Evolutionary conservation across 2,888 invertebrate species (phyloP), one percentile per base, ranked within the genome.

Genomic region (Tenthredo livida): DNA sequence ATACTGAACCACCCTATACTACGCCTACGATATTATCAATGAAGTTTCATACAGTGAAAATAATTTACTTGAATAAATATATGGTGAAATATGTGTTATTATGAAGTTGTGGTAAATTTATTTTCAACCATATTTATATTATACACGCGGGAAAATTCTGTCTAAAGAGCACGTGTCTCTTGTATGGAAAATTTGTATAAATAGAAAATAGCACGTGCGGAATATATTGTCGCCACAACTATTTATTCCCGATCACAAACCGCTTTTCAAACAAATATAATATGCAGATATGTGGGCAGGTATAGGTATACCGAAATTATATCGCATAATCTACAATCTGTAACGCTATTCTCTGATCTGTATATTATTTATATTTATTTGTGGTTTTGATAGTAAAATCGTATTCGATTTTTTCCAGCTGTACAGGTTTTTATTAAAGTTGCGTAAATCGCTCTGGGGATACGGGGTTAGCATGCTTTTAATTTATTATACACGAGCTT

Each of bases 241-340:
- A 67, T 29, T 67, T 67, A 67, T 67, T 67, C 67, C 15, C 67
- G 67, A 67, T 29, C 67, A 67, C 67, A 67, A 67, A 67, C 67
- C 67, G 33, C 29, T 67, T 67, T 33, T 0, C 29, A 43, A 73
- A 40, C 43, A 43, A 43, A 43, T 43, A 21, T 43, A n/a, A 29
- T 1, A 29, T 33, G 33, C 33, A 33, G 33, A 33, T 33, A 33
- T 33, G 4, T 33, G 29, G 1, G 40, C 40, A 21, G 12, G 2
- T n/a, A 72, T 72, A n/a, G 29, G 1, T 33, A n/a, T 33, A 33
- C 33, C 33, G 70, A 70, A 70, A 15, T 43, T 72, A 3, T 43
- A 73, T 37, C 37, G 37, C 15, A 37, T 33, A 33, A 70, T 70
- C 72, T 73, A 73, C 12, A 37, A 73, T 43, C 43, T 37, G 72